These are phyloP conservation scores for Hydrozoanthus tunicans DNA, from an alignment of 64 coral and sea anemone genomes.

Conservation along the genomic window DNA sequence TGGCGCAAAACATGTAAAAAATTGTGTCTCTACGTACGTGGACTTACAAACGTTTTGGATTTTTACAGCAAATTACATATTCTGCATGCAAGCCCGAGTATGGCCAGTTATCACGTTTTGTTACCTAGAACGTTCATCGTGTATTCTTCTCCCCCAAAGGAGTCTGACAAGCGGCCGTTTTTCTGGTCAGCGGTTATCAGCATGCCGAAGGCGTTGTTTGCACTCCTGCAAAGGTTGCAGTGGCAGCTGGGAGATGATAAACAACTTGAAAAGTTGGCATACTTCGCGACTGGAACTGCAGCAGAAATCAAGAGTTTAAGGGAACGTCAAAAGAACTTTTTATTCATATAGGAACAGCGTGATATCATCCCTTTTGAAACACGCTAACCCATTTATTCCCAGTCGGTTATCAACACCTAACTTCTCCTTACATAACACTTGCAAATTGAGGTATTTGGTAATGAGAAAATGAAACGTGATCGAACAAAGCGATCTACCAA, in stretches of 20 bases:
- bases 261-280: constrained; percentile 32
- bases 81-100: no score
- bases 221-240: constrained; percentile 66
- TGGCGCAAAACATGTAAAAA: no score
- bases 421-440: no score
- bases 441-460: no score
- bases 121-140: not conserved
- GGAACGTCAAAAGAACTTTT: not conserved
- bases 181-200: constrained; percentile 1
- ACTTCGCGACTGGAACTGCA: constrained; percentile 17
- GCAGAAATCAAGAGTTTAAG: not conserved
- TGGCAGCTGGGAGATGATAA: constrained; percentile 76
- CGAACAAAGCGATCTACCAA: no score
- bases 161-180: constrained; percentile 52
- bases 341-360: not conserved
- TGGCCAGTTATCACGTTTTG: not conserved
- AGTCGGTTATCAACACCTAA: no score
- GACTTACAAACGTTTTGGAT: no score
- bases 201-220: constrained; percentile 40
- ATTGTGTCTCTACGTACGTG: no score
- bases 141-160: constrained; percentile 50
- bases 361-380: not conserved
- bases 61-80: no score
- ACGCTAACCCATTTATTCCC: not conserved
- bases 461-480: no score